A percentile compares a stretch with the other conserved stretches of the same genome.
These are phyloP conservation scores for Apostichopus californicus DNA, from an alignment of 35 echinoderm and acorn worm species.

Conservation along the genomic window DNA sequence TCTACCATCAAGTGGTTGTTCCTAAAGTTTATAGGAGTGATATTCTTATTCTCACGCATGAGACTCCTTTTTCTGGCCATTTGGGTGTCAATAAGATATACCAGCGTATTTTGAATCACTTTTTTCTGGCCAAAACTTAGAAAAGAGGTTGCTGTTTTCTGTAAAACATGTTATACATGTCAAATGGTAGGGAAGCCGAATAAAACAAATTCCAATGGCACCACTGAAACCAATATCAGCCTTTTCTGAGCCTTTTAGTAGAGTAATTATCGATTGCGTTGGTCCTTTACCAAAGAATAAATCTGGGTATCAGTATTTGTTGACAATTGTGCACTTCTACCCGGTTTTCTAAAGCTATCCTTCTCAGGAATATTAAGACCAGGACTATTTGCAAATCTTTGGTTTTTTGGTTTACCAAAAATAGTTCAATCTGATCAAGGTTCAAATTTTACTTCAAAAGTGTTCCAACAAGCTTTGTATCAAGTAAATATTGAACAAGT, in stretches of 20 bases:
- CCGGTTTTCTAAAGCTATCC: constrained; percentile 19
- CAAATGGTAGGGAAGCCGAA: constrained; percentile 67
- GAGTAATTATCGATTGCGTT: constrained; percentile 71
- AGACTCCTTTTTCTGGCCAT: constrained; percentile 35
- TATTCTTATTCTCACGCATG: constrained; percentile 39
- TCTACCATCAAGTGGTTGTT: constrained; percentile 45
- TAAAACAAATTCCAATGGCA: constrained; percentile 31
- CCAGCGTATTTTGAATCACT: constrained; percentile 13
- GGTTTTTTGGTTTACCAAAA: constrained; percentile 52
- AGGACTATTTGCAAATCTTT: constrained; percentile 17
- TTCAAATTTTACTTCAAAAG: constrained; percentile 41
- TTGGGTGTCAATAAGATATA: constrained; percentile 40
- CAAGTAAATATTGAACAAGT: constrained; percentile 34
- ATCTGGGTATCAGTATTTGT: constrained; percentile 62
- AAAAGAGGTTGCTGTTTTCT: constrained; percentile 35
- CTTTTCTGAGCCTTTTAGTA: constrained; percentile 66
- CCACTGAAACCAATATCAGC: constrained; percentile 59
- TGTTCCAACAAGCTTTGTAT: constrained; percentile 50
- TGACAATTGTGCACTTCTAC: constrained; percentile 49
- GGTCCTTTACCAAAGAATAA: constrained; percentile 64
- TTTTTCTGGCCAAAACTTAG: constrained; percentile 66
- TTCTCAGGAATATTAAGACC: constrained; percentile 40
- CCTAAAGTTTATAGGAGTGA: constrained; percentile 40
- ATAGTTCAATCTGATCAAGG: constrained; percentile 50
- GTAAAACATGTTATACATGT: constrained; percentile 60